Evolutionary conservation across 1,140 invertebrate genomes (phyloP).

Genomic region (Batillaria attramentaria): DNA sequence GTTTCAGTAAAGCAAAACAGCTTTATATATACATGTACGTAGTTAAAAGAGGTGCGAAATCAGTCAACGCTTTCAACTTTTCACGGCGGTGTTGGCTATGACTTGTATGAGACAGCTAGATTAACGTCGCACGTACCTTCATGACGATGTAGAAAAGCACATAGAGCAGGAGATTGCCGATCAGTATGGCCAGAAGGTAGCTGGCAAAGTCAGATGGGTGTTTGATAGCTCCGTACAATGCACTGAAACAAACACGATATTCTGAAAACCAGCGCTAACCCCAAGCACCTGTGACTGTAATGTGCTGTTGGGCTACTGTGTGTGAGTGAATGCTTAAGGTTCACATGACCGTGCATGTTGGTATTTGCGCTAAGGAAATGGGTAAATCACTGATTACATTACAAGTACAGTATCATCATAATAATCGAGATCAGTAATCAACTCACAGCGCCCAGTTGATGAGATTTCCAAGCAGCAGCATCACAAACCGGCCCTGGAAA

Average conservation of each 20-base stretch:
- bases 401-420: too few relatives aligned
- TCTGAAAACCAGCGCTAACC: too few relatives aligned
- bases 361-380: too few relatives aligned
- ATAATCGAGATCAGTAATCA: not conserved
- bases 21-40: too few relatives aligned
- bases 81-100: not conserved
- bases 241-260: conserved; percentile 70
- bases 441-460: conserved; percentile 81
- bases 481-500: conserved; percentile 75
- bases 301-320: not conserved
- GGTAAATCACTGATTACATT: too few relatives aligned
- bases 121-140: conserved; percentile 88
- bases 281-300: too few relatives aligned
- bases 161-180: conserved; percentile 88
- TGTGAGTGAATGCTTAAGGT: too few relatives aligned
- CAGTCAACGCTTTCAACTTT: not conserved
- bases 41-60: too few relatives aligned
- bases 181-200: conserved; percentile 85
- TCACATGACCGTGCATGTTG: not conserved
- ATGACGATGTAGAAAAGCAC: conserved; percentile 88
- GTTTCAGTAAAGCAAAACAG: too few relatives aligned
- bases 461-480: conserved; percentile 79
- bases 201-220: conserved; percentile 85
- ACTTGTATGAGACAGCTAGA: not conserved
- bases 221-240: conserved; percentile 79